Base-by-base conservation (phyloP, 2,888 invertebrate species). In the Matsumyia berberina region DNA sequence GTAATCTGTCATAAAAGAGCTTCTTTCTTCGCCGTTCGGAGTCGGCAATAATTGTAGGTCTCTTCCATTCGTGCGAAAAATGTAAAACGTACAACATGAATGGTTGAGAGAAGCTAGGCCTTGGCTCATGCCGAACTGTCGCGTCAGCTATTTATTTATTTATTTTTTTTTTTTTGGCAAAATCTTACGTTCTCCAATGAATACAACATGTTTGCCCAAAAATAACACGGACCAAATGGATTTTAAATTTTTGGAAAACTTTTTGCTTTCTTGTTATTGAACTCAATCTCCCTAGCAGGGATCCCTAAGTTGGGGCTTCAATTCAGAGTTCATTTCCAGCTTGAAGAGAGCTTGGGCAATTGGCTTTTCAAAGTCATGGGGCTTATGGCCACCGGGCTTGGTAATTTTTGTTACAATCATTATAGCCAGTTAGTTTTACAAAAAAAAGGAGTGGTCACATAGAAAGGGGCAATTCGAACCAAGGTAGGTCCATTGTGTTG, bases 151-250 rank as follows among this genome's bases (percentile, higher is more conserved):
- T n/a, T n/a, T n/a, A n/a, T n/a, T n/a, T n/a, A n/a, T n/a, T n/a
- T n/a, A n/a, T n/a, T n/a, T n/a, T n/a, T n/a, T n/a, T n/a, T n/a
- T n/a, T n/a, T n/a, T n/a, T n/a, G 98, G 98, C 88, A 99, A 94
- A 91, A 99, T 99, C 92, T 98, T 97, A 90, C 99, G 95, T 93
- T 99, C 97, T 46, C 99, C 99, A 90, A 99, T 95, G 91, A 99
- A 98, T 88, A 99, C 98, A 9, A 99, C 99, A 91, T 99, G 98
- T 92, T 98, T 98, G 86, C 99, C 99, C 89, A 98, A 98, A 93
- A 99, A 99, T 93, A 92, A 99, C 99, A 89, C 99, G 95, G 53
- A 99, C 99, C 89, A 99, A 93, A 88, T 98, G 95, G 87, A 96
- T 96, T 93, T 99, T 99, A 88, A 99, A 96, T 93, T 99, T 99